These are phyloP conservation scores for Microctenopoma stevenorrisi DNA, from an alignment of 2,797 vertebrate genomes.

Conservation along the genomic window DNA sequence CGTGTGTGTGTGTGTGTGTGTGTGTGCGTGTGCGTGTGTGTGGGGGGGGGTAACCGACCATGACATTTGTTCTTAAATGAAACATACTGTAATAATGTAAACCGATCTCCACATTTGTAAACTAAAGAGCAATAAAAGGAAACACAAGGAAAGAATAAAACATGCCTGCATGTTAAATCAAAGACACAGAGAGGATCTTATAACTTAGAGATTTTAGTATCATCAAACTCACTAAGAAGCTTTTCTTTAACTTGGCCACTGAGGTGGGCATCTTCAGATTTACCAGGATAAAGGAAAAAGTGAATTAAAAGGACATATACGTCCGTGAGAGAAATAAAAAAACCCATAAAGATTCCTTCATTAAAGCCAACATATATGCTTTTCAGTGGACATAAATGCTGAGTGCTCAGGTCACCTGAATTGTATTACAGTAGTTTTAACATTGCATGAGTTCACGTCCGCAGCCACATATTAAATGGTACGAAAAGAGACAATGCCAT, in stretches of 20 bases:
- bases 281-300: slow-evolving; percentile 16
- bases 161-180: slow-evolving; percentile 88
- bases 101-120: slow-evolving; percentile 35
- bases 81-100: slow-evolving; percentile 47
- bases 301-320: slow-evolving; percentile 12
- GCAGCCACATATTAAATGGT: slow-evolving; percentile 59
- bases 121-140: slow-evolving; percentile 28
- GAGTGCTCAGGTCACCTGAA: slow-evolving; percentile 70
- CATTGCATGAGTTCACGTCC: slow-evolving; percentile 65
- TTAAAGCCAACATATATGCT: slow-evolving; percentile 54
- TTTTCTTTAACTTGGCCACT: slow-evolving; percentile 42
- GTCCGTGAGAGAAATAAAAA: slow-evolving; percentile 14
- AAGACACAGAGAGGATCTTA: slow-evolving; percentile 50
- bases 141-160: slow-evolving; percentile 64
- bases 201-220: slow-evolving; percentile 53
- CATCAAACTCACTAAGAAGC: slow-evolving; percentile 52
- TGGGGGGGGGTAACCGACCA: not conserved
- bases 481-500: slow-evolving; percentile 53
- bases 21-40: no score
- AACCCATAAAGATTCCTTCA: slow-evolving; percentile 57
- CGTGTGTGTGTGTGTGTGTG: not conserved
- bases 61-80: slow-evolving; percentile 27
- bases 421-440: slow-evolving; percentile 72
- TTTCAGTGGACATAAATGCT: slow-evolving; percentile 47
- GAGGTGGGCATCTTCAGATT: slow-evolving; percentile 18